Conservation (phyloP, 2,888 invertebrate species). For the Latrodectus elegans region DNA sequence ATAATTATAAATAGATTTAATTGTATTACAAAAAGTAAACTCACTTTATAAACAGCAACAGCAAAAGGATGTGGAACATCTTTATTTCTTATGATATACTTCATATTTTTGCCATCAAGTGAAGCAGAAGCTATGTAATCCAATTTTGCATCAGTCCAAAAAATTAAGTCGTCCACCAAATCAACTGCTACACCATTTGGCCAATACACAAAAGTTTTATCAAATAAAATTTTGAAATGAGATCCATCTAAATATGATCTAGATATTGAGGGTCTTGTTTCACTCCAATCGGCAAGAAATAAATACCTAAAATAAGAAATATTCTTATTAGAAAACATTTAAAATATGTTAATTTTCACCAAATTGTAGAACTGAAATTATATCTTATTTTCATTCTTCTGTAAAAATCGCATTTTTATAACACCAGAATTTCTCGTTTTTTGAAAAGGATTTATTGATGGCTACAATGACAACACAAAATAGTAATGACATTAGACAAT, state of each 20-base stretch:
- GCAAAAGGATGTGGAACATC: constrained; percentile 85
- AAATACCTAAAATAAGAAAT: constrained; percentile 76
- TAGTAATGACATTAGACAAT: too few species aligned
- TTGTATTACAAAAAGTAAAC: not conserved
- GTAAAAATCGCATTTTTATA: too few species aligned
- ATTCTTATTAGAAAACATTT: not conserved
- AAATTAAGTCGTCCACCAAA: constrained; percentile 85
- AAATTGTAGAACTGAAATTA: not conserved
- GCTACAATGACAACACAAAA: too few species aligned
- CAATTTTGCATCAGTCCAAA: constrained; percentile 89
- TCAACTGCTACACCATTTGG: constrained; percentile 92
- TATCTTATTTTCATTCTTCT: not conserved
- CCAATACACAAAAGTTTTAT: constrained; percentile 83
- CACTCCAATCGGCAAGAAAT: constrained; percentile 93
- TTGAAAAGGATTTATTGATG: too few species aligned
- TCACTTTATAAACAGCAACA: constrained; percentile 85
- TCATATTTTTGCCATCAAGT: constrained; percentile 82
- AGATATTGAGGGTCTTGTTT: constrained; percentile 84
- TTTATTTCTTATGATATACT: constrained; percentile 81
- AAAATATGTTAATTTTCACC: not conserved
- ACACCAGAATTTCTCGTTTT: too few species aligned
- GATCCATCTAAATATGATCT: constrained; percentile 88
- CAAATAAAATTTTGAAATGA: constrained; percentile 72
- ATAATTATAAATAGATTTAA: too few species aligned
- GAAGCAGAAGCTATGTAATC: constrained; percentile 88